phyloP scores from a whole-genome alignment of 2,888 invertebrate genomes.

The Phytoseiulus persimilis region DNA sequence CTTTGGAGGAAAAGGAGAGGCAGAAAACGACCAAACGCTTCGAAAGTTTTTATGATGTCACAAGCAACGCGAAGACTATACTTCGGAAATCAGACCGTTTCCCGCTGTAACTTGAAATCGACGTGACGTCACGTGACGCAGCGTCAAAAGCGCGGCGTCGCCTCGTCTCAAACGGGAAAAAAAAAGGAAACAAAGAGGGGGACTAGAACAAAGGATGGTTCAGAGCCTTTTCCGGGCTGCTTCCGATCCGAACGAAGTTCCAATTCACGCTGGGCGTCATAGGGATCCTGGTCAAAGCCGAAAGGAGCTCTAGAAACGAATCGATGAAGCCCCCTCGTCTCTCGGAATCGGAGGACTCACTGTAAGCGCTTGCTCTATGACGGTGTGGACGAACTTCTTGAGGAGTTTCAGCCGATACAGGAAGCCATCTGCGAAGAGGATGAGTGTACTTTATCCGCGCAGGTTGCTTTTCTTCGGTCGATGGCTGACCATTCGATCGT shows the following conservation, averaged over 20 bases:
- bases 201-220: not conserved
- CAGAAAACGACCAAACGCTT: not conserved
- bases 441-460: not conserved
- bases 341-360: too few species aligned
- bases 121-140: not conserved
- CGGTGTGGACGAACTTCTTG: too few species aligned
- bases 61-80: not conserved
- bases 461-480: not conserved
- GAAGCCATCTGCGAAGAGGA: not conserved
- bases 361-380: too few species aligned
- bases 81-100: not conserved
- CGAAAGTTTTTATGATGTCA: not conserved
- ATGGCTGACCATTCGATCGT: not conserved
- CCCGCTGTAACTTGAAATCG: not conserved
- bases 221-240: not conserved
- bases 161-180: not conserved
- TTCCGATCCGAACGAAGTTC: not conserved
- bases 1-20: not conserved
- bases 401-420: too few species aligned
- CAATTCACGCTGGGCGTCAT: not conserved
- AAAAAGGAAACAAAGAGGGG: not conserved
- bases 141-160: not conserved
- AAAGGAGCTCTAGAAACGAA: too few species aligned
- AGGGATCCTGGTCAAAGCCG: not conserved
- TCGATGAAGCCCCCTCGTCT: too few species aligned